Evolutionary conservation across 2,113 vertebrate genomes (phyloP), one percentile per base, ranked within the genome.

Genomic region (Dasyornis broadbenti): DNA sequence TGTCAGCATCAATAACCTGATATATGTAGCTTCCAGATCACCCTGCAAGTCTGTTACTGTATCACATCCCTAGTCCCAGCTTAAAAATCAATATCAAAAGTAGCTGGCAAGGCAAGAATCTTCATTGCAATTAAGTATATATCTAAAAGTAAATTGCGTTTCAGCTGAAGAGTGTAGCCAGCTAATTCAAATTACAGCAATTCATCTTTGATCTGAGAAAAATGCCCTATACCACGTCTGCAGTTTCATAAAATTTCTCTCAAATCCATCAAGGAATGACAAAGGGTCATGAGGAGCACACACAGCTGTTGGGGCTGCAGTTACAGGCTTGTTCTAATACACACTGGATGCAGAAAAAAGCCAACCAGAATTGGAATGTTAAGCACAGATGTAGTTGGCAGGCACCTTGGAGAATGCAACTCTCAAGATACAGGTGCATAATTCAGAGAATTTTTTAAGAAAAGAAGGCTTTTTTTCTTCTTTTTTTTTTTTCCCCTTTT

Each of bases 51-150:
- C 82, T 73, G 71, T 80, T 95, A 91, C 68, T 91, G 78, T 85
- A 94, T 73, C 87, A 88, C 79, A 95, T 93, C 81, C 63, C 79
- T 63, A 94, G 85, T 85, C 85, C n/a, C 50, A 88, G 90, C 23
- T 90, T 85, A 95, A 93, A 95, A 95, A 96, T 97, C 96, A 95
- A 97, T 96, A 97, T 77, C 87, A 94, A 88, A 97, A 95, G 84
- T 96, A 96, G 93, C 94, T 97, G 90, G 91, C 85, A 91, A 91
- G 64, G 95, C 84, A 95, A 95, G 91, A 95, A 93, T 94, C 90
- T 93, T 91, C 91, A 88, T 93, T 94, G 94, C 71, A 94, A 95
- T 97, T 97, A 94, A 95, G 93, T 88, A 83, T 91, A 80, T 95
- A 94, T 94, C 93, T 94, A 90, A 76, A 95, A 94, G 84, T 91